Evolutionary conservation across 2,797 vertebrate species (phyloP), one percentile per base, ranked within the genome.

Genomic region (Clarias fuscus): DNA sequence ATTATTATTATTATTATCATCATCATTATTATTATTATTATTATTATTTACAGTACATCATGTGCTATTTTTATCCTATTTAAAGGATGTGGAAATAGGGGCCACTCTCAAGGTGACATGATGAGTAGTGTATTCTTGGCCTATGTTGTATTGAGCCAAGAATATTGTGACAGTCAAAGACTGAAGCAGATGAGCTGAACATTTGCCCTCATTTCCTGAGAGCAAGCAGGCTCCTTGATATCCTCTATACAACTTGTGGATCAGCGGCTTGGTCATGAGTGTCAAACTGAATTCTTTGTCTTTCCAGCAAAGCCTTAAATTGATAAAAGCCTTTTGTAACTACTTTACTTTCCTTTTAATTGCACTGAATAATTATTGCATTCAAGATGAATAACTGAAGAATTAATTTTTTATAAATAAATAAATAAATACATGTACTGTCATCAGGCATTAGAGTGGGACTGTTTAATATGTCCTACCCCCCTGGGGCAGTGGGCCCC

Each of bases 171-270:
- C 86, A 65, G 91, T 91, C 92, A 91, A 91, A 71, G 89, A 92
- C 85, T 82, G 78, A 90, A 85, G 86, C 88, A 90, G 88, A 93
- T 90, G 91, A 89, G 88, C 85, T 90, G 90, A 93, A 90, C 86
- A 91, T 94, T 93, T 94, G 91, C 89, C 87, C 91, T 93, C 88
- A 90, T 91, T 93, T 94, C 90, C 91, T 70, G 24, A 87, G 86
- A 90, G 88, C 56, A 7, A 73, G 40, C 80, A 82, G 67, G 89
- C 82, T 89, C 86, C 56, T 79, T 79, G 71, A 76, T 88, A 81
- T 75, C 75, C 62, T 61, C n/a, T 79, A 81, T 64, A 24, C 68
- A 27, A 84, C 62, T 14, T 33, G 37, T 48, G 18, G 27, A 86
- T 86, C 15, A 43, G 43, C 58, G 40, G 24, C 68, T 73, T 84